A percentile compares a stretch with the other conserved stretches of the same genome.
These are phyloP conservation scores for Ametastegia equiseti DNA, from an alignment of 2,888 invertebrate species.

Conservation along the genomic window DNA sequence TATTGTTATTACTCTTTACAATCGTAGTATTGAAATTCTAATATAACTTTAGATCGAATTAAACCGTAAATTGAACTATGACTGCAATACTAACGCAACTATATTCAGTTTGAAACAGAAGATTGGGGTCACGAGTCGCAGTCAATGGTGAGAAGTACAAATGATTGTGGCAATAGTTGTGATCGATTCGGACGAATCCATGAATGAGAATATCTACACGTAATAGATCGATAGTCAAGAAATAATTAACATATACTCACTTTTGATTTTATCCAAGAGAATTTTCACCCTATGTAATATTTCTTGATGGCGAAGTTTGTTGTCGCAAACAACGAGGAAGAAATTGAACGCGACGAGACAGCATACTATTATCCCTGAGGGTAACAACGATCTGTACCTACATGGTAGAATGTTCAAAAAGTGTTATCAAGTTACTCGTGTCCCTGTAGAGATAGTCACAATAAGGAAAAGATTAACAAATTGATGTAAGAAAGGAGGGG, in stretches of 20 bases:
- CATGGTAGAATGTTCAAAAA: slow-evolving; percentile 63
- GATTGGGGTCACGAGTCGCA: too few species aligned
- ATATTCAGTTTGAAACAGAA: too few species aligned
- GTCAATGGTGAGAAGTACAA: too few species aligned
- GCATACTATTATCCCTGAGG: slow-evolving; percentile 78
- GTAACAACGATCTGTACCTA: slow-evolving; percentile 77
- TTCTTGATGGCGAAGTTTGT: slow-evolving; percentile 81
- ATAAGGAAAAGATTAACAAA: neutral
- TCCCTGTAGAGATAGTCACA: neutral
- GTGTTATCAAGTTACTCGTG: neutral
- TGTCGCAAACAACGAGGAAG: slow-evolving; percentile 81
- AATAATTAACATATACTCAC: slow-evolving; percentile 62
- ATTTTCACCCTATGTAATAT: slow-evolving; percentile 76
- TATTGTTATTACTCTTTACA: too few species aligned
- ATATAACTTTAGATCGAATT: too few species aligned
- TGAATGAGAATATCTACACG: slow-evolving; percentile 24
- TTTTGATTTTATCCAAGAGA: slow-evolving; percentile 74
- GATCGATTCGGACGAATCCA: neutral
- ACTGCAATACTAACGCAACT: too few species aligned
- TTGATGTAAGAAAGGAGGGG: slow-evolving; percentile 17
- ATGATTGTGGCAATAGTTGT: neutral
- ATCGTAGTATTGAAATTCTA: too few species aligned
- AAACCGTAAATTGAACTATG: too few species aligned
- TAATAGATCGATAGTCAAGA: slow-evolving; percentile 27
- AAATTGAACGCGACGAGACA: slow-evolving; percentile 79